Conservation (phyloP, 2,797 vertebrate species). For the Chiroxiphia lanceolata region DNA sequence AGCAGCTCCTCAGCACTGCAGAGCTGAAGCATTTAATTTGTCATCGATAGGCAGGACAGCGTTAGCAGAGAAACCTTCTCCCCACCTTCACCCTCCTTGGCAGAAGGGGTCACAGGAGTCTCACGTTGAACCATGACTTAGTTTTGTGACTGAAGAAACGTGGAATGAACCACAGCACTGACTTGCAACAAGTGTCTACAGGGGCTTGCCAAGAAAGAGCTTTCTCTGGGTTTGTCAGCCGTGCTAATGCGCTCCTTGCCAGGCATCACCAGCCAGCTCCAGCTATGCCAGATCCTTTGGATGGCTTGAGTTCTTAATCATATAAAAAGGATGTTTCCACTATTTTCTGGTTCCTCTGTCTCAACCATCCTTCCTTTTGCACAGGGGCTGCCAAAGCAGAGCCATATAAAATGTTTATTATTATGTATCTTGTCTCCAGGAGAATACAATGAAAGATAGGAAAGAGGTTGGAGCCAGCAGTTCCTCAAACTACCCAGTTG, state of each 20-base stretch:
- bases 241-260: background rate
- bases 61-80: background rate
- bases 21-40: slow-evolving; percentile 10
- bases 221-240: background rate
- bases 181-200: background rate
- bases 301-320: background rate
- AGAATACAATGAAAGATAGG: background rate
- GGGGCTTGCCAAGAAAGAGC: background rate
- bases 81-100: background rate
- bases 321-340: background rate
- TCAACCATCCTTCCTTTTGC: background rate
- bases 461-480: background rate
- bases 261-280: background rate
- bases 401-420: background rate
- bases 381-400: background rate
- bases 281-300: background rate
- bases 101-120: background rate
- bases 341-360: background rate
- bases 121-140: background rate
- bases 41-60: background rate
- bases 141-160: background rate
- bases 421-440: background rate
- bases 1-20: background rate
- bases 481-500: background rate
- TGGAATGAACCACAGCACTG: background rate